Evolutionary conservation across 2,888 invertebrate genomes (phyloP).

Genomic region (Drosophila siamana): DNA sequence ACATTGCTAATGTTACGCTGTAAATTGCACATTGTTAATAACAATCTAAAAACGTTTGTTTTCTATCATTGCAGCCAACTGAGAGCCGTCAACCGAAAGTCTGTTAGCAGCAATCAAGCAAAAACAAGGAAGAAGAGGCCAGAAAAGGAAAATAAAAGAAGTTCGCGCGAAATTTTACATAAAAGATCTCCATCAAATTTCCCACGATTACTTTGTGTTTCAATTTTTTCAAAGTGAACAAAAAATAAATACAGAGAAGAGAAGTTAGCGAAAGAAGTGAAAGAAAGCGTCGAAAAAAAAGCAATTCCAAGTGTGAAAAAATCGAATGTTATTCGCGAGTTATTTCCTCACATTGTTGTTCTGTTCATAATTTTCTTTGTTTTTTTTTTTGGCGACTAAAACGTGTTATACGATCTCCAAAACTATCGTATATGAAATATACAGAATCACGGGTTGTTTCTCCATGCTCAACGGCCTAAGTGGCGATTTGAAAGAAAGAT

Average conservation of each 20-base stretch:
- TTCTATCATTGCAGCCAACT: slow-evolving; percentile 57
- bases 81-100: slow-evolving; percentile 47
- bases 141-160: slow-evolving; percentile 3
- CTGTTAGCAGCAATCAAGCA: slow-evolving; percentile 63
- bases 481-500: slow-evolving; percentile 20
- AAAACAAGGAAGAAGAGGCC: slow-evolving; percentile 19
- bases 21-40: background rate
- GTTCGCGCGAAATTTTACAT: slow-evolving; percentile 20
- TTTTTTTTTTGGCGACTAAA: slow-evolving; percentile 32
- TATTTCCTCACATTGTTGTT: slow-evolving; percentile 29
- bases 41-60: background rate
- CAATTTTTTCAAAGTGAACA: slow-evolving; percentile 27
- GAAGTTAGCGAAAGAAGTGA: slow-evolving; percentile 14
- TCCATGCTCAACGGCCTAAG: slow-evolving; percentile 39
- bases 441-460: slow-evolving; percentile 33
- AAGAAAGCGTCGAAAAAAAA: slow-evolving; percentile 38
- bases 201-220: slow-evolving; percentile 50
- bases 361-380: slow-evolving; percentile 34
- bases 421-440: slow-evolving; percentile 18
- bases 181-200: slow-evolving; percentile 33
- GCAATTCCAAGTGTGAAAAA: slow-evolving; percentile 45
- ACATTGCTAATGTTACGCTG: too few species aligned
- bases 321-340: slow-evolving; percentile 8
- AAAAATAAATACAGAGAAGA: too few species aligned
- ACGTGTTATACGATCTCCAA: slow-evolving; percentile 1